Conservation (phyloP, 2,113 vertebrate species). For the Leptobrachium leishanense region DNA sequence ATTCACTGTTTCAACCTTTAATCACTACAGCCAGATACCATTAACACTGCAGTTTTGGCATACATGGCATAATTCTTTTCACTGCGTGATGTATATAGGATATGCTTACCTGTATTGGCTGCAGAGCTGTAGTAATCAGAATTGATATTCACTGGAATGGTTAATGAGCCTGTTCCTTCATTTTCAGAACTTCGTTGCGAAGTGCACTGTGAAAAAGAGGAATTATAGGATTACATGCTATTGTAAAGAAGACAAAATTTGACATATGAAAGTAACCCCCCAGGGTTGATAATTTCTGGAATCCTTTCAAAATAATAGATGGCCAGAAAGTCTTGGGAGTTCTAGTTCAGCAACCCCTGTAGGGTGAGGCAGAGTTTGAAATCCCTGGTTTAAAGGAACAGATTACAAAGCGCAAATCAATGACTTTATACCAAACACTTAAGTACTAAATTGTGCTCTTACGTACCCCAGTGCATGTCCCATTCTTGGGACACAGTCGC, state of each 20-base stretch:
- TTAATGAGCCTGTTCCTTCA: background rate
- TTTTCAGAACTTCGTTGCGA: background rate
- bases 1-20: no score
- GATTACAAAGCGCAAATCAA: background rate
- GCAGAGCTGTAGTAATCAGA: conserved; percentile 11
- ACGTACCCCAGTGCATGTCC: conserved; percentile 35
- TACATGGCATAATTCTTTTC: no score
- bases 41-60: no score
- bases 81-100: no score
- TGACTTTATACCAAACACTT: background rate
- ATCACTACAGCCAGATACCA: no score
- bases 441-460: background rate
- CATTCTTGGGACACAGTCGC: conserved; percentile 23
- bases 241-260: background rate
- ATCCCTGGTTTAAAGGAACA: no score
- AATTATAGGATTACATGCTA: background rate
- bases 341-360: no score
- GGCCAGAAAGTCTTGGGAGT: no score
- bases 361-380: no score
- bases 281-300: no score
- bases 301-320: no score
- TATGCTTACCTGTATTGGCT: conserved; percentile 18
- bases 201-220: conserved; percentile 7
- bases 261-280: background rate
- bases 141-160: conserved; percentile 19